Base-by-base conservation (phyloP, 2,113 vertebrate species). In the Clinocottus analis region DNA sequence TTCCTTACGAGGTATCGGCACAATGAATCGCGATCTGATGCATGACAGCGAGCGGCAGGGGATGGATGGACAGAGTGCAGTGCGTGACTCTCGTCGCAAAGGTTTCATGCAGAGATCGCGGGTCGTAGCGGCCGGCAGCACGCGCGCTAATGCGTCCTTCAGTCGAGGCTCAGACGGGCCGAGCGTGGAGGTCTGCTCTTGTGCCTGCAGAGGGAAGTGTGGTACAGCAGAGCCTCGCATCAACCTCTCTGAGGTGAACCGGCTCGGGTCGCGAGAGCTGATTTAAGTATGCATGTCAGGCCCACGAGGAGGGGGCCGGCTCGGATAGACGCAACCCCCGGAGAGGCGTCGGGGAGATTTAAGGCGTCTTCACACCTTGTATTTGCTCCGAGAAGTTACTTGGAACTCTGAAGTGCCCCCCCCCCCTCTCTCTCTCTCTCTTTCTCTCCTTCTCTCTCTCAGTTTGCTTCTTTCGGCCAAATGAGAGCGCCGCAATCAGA, bases 121-220 rank as follows among this genome's bases (percentile, higher is more conserved):
- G 35, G 55, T 59, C 29, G 27, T 12, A 79, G 35, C 72, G 11
- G 25, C 27, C 53, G 21, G 58, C 73, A 66, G 53, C 31, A 43
- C 7, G 16, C 45, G 37, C 19, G 65, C 33, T 62, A 49, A 74
- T 23, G 10, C 64, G 23, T 58, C 33, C 19, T 23, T 63, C 67
- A 62, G 76, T 43, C 31, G 75, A 35, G 71, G 84, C 27, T 58
- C 43, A 69, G 60, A 76, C 3, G 4, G 4, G 58, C 51, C 45
- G 9, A 62, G 53, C 12, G 7, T 82, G 72, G 80, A 80, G 62
- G 67, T 88, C 61, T 88, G 49, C 56, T 67, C 61, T 77, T 45
- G 82, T 41, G 90, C 80, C 86, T 91, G 88, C 88, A 88, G 85
- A 90, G 82, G 88, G 85, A 82, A 80, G 84, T 89, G 77, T 91